These are phyloP conservation scores for Helostoma temminkii DNA, from an alignment of 2,797 vertebrate genomes.

Conservation along the genomic window DNA sequence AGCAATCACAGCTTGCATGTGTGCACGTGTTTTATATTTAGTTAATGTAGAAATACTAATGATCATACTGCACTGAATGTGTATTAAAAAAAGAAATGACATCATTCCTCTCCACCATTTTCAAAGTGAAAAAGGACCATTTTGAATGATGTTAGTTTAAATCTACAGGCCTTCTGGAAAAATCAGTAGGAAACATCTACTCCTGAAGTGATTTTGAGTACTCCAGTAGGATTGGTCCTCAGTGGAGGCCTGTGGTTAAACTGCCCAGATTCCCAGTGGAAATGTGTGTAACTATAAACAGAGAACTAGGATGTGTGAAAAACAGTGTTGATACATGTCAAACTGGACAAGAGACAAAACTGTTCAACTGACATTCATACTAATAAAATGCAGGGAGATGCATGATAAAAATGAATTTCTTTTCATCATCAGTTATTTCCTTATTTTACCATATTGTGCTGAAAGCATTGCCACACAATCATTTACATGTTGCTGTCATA, in stretches of 20 bases:
- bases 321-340: not conserved
- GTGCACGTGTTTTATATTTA: too few species aligned
- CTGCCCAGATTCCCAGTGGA: slow-evolving; percentile 6
- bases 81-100: too few species aligned
- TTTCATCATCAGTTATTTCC: not conserved
- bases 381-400: not conserved
- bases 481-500: too few species aligned
- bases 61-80: too few species aligned
- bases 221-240: not conserved
- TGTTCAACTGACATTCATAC: not conserved
- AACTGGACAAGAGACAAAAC: not conserved
- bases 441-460: not conserved
- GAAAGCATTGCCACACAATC: not conserved
- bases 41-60: too few species aligned
- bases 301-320: not conserved
- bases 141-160: too few species aligned
- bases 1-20: too few species aligned
- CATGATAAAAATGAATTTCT: not conserved
- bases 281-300: slow-evolving; percentile 6
- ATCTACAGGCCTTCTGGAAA: too few species aligned
- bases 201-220: slow-evolving; percentile 19
- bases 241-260: slow-evolving; percentile 16
- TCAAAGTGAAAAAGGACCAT: too few species aligned
- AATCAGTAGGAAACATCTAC: not conserved
- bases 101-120: too few species aligned